Evolutionary conservation across 2,113 vertebrate species (phyloP), one percentile per base, ranked within the genome.

Genomic region (Psammodynastes pulverulentus): DNA sequence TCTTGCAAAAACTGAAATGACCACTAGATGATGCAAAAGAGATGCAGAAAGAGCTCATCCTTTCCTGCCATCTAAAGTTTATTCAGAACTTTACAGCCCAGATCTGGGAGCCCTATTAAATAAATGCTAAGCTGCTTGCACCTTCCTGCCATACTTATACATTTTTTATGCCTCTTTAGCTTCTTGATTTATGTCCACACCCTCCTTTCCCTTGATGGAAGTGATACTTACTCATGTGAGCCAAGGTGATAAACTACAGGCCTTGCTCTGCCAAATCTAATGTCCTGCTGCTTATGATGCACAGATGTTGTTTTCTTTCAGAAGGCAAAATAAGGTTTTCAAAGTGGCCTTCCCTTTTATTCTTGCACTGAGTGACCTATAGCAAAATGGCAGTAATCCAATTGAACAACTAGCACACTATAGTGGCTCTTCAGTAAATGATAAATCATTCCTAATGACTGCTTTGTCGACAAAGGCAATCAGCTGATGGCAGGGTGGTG

Each of bases 181-280:
- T 89, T 89, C 56, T 94, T 94, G 94, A 97, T 96, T 97, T 96
- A 95, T 96, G 91, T 96, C 91, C 90, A 94, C n/a, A 96, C 67
- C 89, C 46, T 95, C 95, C 94, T 94, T 93, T 92, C 91, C 94
- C 93, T 93, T 94, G 92, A 96, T 92, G 94, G 91, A 95, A 97
- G 58, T 87, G 95, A 90, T 97, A 94, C 84, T 95, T 96, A 88
- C 93, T 96, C 89, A 86, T 86, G 84, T 94, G 89, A 93, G 90
- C 89, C 90, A 91, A 94, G 92, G 91, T 93, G 95, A 96, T 93
- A 96, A 95, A 95, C 90, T 56, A 51, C 43, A 92, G 89, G 62
- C 26, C 53, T 95, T 91, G 93, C 87, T 12, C 3, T 56, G 29
- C 56, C 91, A 51, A 89, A 67, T 92, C 92, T 10, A 46, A 56